Percentiles rank a stretch among this genome's conserved stretches.
phyloP scores from a whole-genome alignment of 2,888 invertebrate genomes.

The Chrysodeixis includens region DNA sequence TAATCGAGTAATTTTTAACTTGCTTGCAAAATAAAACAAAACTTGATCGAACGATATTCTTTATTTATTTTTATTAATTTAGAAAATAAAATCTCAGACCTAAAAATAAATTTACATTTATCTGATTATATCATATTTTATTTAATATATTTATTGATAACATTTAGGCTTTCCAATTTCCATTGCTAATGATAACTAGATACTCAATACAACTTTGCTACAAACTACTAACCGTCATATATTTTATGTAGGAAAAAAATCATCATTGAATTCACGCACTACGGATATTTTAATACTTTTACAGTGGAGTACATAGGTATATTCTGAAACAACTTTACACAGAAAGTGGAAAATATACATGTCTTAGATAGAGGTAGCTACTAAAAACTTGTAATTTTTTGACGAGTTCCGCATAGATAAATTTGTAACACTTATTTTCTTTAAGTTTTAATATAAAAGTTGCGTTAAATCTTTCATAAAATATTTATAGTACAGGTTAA shows the following conservation, averaged over 20 bases:
- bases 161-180: conserved; percentile 54
- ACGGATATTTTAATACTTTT: neutral
- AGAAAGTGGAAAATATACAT: neutral
- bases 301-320: neutral
- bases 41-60: conserved; percentile 58
- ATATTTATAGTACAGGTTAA: conserved; percentile 12
- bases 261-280: neutral
- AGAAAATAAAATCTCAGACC: conserved; percentile 65
- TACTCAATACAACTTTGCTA: conserved; percentile 12
- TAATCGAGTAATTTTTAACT: neutral
- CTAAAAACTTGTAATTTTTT: too few species aligned
- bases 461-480: conserved; percentile 31
- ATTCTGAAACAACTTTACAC: neutral
- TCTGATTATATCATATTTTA: conserved; percentile 25
- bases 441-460: neutral
- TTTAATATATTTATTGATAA: conserved; percentile 28
- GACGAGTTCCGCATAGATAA: too few species aligned
- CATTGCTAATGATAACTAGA: conserved; percentile 33
- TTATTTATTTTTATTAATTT: conserved; percentile 63
- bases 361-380: too few species aligned
- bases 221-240: conserved; percentile 23
- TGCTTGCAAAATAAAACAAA: conserved; percentile 21
- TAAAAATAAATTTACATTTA: conserved; percentile 49
- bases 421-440: too few species aligned
- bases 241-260: neutral